phyloP scores from a whole-genome alignment of 2,797 vertebrate species.

The Halcyon smyrnensis region DNA sequence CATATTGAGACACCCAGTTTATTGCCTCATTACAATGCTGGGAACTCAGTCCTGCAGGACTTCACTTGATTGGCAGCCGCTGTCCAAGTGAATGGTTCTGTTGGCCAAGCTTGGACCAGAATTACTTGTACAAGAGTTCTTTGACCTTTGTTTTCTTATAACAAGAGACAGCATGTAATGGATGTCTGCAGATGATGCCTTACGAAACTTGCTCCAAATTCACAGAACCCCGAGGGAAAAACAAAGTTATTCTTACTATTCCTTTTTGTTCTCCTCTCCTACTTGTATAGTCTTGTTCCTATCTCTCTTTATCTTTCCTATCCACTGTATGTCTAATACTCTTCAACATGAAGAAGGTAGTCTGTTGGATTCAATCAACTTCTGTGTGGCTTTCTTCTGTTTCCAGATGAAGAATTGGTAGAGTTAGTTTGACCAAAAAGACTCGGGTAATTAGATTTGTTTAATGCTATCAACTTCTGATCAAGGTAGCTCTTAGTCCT shows the following conservation, averaged over 20 bases:
- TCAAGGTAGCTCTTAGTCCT: neutral
- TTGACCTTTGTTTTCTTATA: slow-evolving; percentile 2
- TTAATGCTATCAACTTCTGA: neutral
- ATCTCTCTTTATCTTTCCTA: neutral
- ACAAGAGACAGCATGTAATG: neutral
- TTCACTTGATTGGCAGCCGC: slow-evolving; percentile 7
- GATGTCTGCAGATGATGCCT: neutral
- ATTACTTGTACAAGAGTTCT: neutral
- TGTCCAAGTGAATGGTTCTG: slow-evolving; percentile 6
- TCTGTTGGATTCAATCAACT: neutral
- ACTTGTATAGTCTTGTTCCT: neutral
- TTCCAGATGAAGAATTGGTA: neutral
- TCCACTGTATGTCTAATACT: neutral
- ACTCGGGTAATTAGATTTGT: neutral
- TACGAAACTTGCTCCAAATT: slow-evolving; percentile 13
- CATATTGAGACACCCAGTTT: neutral
- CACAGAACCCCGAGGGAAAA: slow-evolving; percentile 26
- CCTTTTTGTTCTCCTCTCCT: neutral
- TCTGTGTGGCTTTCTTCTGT: neutral
- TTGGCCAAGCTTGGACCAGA: neutral
- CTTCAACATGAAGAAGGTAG: neutral
- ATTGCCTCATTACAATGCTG: slow-evolving; percentile 11
- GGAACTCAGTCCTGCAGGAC: slow-evolving; percentile 40
- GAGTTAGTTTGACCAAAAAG: neutral
- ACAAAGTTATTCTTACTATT: neutral